phyloP scores from a whole-genome alignment of 2,888 invertebrate species.

The Eristalinus aeneus region DNA sequence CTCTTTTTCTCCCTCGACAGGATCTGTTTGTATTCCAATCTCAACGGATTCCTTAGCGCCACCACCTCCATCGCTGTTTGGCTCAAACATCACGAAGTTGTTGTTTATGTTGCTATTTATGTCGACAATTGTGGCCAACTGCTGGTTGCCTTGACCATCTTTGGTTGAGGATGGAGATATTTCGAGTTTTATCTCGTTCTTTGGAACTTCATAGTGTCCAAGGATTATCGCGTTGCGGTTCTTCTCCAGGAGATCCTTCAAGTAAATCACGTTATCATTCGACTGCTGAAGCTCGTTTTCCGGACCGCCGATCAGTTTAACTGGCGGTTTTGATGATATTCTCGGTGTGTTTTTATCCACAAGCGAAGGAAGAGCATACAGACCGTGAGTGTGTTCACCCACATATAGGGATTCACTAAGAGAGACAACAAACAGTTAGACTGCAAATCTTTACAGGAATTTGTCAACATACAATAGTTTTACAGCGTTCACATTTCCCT shows the following conservation, averaged over 20 bases:
- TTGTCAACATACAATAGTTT: slow-evolving; percentile 83
- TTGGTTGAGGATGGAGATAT: slow-evolving; percentile 76
- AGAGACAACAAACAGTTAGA: neutral
- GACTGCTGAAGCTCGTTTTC: slow-evolving; percentile 75
- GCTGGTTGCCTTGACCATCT: slow-evolving; percentile 48
- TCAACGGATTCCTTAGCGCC: slow-evolving; percentile 76
- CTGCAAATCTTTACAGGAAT: neutral
- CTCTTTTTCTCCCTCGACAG: slow-evolving; percentile 74
- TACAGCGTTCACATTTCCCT: slow-evolving; percentile 84
- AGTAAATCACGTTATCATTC: slow-evolving; percentile 81
- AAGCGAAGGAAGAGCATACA: slow-evolving; percentile 95
- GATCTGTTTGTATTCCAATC: slow-evolving; percentile 84
- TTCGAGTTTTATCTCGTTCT: slow-evolving; percentile 80
- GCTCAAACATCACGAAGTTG: slow-evolving; percentile 52
- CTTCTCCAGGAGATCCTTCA: slow-evolving; percentile 80
- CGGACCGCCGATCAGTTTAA: slow-evolving; percentile 90
- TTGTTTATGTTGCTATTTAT: slow-evolving; percentile 69
- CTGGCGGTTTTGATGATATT: slow-evolving; percentile 87
- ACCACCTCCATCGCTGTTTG: slow-evolving; percentile 72
- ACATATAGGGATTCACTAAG: slow-evolving; percentile 94
- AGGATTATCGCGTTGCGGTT: slow-evolving; percentile 78
- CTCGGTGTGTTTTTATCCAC: slow-evolving; percentile 95
- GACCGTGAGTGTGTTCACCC: slow-evolving; percentile 91
- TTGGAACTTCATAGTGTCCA: slow-evolving; percentile 88
- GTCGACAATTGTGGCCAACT: slow-evolving; percentile 78